Evolutionary conservation across 2,113 vertebrate species (phyloP).

Genomic region (Urocynchramus pylzowi): DNA sequence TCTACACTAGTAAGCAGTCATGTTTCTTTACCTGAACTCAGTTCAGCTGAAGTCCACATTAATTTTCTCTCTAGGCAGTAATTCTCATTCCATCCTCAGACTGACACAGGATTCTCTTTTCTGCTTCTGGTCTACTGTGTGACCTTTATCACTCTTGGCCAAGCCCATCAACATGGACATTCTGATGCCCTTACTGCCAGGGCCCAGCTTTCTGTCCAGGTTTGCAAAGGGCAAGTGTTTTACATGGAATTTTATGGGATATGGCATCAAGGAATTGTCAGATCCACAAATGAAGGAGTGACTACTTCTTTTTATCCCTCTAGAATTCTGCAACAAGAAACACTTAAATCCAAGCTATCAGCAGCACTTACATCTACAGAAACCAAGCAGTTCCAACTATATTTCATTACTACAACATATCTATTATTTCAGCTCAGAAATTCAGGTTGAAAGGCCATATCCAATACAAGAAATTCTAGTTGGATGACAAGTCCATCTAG

Average conservation of each 20-base stretch:
- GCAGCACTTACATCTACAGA: background rate
- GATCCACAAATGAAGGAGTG: background rate
- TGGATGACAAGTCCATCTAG: background rate
- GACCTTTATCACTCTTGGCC: background rate
- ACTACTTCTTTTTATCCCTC: background rate
- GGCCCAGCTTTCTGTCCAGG: background rate
- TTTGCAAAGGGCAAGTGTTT: background rate
- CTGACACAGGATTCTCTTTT: background rate
- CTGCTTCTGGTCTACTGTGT: background rate
- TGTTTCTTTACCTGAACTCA: background rate
- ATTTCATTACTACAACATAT: background rate
- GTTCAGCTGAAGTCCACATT: background rate
- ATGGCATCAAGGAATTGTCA: background rate
- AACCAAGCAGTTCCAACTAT: background rate
- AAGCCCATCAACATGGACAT: background rate
- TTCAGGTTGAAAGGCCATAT: background rate
- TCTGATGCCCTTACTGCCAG: background rate
- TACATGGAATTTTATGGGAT: background rate
- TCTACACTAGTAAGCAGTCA: background rate
- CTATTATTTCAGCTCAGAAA: slow-evolving; percentile 5
- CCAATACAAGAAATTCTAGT: background rate
- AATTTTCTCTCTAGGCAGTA: background rate
- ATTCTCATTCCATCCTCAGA: background rate
- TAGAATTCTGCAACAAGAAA: background rate
- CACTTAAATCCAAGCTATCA: background rate